Evolutionary conservation across 2,797 vertebrate species (phyloP), one percentile per base, ranked within the genome.

Genomic region (Ara ararauna): DNA sequence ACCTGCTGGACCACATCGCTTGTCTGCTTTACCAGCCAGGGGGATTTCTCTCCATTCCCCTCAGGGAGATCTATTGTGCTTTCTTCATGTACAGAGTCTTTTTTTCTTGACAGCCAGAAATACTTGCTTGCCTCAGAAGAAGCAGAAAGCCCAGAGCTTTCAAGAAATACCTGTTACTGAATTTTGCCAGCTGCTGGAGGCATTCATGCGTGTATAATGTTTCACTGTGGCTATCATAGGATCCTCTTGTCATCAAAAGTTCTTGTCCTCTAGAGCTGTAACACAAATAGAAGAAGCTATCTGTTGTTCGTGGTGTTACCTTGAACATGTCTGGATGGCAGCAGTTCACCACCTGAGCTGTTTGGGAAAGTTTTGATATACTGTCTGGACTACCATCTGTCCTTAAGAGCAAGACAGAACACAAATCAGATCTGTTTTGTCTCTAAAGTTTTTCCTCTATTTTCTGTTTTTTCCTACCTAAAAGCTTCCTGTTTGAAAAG

Each of bases 91-190:
- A 12, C 27, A 3, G 11, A 70, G 36, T 15, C 29, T 10, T 4
- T 40, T 47, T 40, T 38, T 75, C 50, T 42, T 58, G 51, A n/a
- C 60, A 48, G 47, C 29, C 67, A 2, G 12, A 9, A 8, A 1
- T 16, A 27, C 34, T 68, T n/a, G 5, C 26, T 61, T 7, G 70
- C 47, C 74, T 77, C 60, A 14, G n/a, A 51, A 44, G 64, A 51
- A 66, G 32, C 51, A 50, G 64, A 73, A 9, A 38, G 8, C 51
- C 54, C 70, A 50, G 70, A 60, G 34, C 70, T 65, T 56, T 3
- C 10, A 9, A 72, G 65, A 50, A 65, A 42, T 2, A 0, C 27
- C 36, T 42, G 40, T 29, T 73, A n/a, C 60, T 2, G 0, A 2
- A 2, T 4, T 12, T 13, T 76, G 53, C 48, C 70, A 62, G 68